Evolutionary conservation across 2,888 invertebrate genomes (phyloP), one percentile per base, ranked within the genome.

Genomic region (Drosophila multiciliata): DNA sequence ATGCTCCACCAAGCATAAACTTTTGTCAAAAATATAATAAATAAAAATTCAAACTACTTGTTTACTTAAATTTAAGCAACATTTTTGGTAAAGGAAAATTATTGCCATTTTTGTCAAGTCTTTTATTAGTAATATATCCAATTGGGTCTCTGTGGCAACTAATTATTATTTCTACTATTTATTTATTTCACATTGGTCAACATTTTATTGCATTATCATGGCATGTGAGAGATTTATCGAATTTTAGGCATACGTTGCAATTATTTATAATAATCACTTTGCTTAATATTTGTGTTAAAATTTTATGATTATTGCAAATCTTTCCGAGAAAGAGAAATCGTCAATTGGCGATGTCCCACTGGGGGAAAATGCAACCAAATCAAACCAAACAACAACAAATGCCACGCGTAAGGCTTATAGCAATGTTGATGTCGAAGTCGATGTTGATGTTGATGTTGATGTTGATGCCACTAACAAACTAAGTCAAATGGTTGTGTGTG

Each of bases 261-360:
- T 80, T 80, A 72, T 82, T 69, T 75, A 62, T 84, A 77, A 82
- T 89, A 86, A 89, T 80, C 87, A 87, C 77, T 83, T 73, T 73
- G 65, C 74, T 89, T 73, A 85, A 89, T 84, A 85, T 87, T 84
- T 85, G 86, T 89, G 90, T 74, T 88, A 78, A 81, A 73, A 79
- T 83, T 88, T 81, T 77, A 87, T 83, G 86, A 89, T 81, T 83
- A 88, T 89, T 85, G 86, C 86, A 78, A 78, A 80, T 88, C 38
- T 89, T 87, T 87, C 87, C 72, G 67, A 76, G 90, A 87, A 87
- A 87, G 90, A 87, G 87, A 90, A 87, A 87, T 86, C 87, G 87
- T 52, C 82, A 79, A 86, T 72, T 66, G 64, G 69, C 75, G 58
- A 59, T 68, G 75, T 64, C 71, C 69, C 89, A 70, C 66, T 62